These are phyloP conservation scores for Peromyscus attwateri DNA, from an alignment of 2,797 vertebrate species.

Conservation along the genomic window DNA sequence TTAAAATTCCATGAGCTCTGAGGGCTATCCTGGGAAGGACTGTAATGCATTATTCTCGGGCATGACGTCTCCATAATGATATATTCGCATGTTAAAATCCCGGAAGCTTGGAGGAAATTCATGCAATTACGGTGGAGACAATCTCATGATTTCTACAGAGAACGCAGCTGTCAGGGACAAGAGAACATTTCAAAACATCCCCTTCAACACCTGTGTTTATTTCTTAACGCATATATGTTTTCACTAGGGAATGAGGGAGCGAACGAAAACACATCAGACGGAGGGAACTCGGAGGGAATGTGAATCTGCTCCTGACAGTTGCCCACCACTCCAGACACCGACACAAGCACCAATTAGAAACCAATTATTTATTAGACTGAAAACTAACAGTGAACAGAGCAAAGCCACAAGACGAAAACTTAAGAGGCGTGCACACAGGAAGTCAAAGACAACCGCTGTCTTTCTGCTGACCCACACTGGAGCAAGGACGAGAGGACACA, in stretches of 20 bases:
- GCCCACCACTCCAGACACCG: not conserved
- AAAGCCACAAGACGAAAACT: not conserved
- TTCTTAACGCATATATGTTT: conserved; percentile 65
- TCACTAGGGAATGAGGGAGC: not conserved
- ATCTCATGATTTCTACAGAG: not conserved
- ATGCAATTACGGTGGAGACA: conserved; percentile 8
- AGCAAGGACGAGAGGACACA: not conserved
- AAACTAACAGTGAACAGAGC: not conserved
- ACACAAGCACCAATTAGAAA: conserved; percentile 4
- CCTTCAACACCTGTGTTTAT: conserved; percentile 69
- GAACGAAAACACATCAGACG: not conserved
- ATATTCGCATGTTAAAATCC: conserved; percentile 13
- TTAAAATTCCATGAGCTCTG: not conserved
- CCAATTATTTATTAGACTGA: not conserved
- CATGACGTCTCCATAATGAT: not conserved
- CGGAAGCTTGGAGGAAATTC: conserved; percentile 29
- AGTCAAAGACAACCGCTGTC: not conserved
- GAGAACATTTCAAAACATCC: conserved; percentile 24
- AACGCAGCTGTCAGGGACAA: conserved; percentile 49
- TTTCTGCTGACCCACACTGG: not conserved
- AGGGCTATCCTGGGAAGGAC: not conserved
- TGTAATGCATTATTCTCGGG: not conserved
- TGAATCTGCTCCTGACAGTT: not conserved
- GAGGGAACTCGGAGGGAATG: not conserved
- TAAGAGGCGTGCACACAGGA: not conserved